Evolutionary conservation across 2,797 vertebrate species (phyloP).

Genomic region (Melopsittacus undulatus): DNA sequence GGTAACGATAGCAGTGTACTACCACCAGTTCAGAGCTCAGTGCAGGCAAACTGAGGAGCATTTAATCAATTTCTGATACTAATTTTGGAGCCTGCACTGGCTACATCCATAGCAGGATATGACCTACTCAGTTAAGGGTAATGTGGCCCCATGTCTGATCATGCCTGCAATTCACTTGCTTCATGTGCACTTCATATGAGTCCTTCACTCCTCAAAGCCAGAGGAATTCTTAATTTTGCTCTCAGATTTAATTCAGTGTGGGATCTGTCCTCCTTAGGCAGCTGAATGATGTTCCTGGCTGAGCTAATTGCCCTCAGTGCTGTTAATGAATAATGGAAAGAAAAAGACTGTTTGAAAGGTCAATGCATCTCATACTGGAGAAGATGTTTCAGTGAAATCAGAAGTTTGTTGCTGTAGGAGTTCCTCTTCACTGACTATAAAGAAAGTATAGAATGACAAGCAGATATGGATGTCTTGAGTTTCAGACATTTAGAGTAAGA

Average conservation of each 20-base stretch:
- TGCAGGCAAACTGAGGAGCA: not conserved
- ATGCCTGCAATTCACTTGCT: not conserved
- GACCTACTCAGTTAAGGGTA: not conserved
- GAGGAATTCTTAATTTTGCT: not conserved
- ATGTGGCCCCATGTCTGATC: fast-evolving
- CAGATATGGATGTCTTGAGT: not conserved
- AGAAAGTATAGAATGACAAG: not conserved
- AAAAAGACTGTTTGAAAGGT: not conserved
- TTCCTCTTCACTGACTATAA: not conserved
- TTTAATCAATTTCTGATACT: not conserved
- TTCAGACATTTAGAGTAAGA: not conserved
- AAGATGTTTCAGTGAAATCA: not conserved
- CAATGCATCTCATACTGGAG: not conserved
- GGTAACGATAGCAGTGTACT: not conserved
- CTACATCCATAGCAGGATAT: not conserved
- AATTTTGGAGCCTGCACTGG: not conserved
- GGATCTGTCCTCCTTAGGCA: not conserved
- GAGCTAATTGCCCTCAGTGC: not conserved
- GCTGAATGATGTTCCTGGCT: not conserved
- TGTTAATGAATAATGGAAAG: not conserved
- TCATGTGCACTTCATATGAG: not conserved
- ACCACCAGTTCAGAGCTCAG: not conserved
- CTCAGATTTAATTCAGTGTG: not conserved
- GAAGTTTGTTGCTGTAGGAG: not conserved
- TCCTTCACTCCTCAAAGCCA: not conserved